A percentile compares a stretch with the other conserved stretches of the same genome.
These are phyloP conservation scores for Acinonyx jubatus DNA, from an alignment of 2,113 vertebrate genomes.

Conservation along the genomic window DNA sequence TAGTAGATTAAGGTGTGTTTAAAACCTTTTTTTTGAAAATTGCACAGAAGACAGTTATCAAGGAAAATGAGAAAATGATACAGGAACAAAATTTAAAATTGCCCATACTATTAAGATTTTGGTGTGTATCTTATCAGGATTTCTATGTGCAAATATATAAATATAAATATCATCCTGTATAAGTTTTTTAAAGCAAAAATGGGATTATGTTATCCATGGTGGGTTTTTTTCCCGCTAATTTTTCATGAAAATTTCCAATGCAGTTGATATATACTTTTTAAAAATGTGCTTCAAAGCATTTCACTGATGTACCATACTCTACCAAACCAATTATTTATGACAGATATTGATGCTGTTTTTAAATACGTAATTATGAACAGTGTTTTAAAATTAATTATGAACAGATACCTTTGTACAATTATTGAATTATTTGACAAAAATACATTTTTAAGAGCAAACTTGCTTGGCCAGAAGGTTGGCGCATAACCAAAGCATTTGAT, in stretches of 20 bases:
- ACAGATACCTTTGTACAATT: neutral
- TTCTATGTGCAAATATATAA: neutral
- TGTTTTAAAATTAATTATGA: neutral
- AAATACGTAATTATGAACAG: neutral
- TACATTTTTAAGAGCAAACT: neutral
- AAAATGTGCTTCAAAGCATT: neutral
- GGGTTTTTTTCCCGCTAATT: neutral
- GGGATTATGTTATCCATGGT: neutral
- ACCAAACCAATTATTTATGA: neutral
- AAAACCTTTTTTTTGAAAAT: neutral
- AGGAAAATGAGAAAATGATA: neutral
- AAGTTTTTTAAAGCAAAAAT: neutral
- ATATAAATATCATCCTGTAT: neutral
- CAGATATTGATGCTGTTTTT: neutral
- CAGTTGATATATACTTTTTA: neutral
- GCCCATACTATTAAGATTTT: neutral
- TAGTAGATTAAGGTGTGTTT: neutral
- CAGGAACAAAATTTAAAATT: neutral
- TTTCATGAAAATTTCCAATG: neutral
- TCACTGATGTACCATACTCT: neutral
- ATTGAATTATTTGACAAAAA: neutral
- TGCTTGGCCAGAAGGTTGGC: neutral
- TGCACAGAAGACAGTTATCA: neutral
- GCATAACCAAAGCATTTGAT: neutral
- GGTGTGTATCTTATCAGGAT: neutral